Base-by-base conservation (phyloP, 2,113 vertebrate species). In the Origma solitaria region DNA sequence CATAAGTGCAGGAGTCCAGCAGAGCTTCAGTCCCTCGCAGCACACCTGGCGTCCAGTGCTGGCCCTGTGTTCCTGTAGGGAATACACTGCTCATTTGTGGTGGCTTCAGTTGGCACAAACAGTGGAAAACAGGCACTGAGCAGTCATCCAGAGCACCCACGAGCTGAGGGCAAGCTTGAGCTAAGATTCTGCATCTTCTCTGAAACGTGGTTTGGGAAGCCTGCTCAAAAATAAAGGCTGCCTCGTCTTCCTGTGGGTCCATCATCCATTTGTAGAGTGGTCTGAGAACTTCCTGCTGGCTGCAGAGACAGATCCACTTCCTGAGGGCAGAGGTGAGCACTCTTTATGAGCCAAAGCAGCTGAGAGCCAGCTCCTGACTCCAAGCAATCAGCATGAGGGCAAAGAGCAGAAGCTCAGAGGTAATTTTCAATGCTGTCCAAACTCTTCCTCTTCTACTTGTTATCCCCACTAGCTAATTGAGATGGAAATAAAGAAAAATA, bases 271-370 rank as follows among this genome's bases (percentile, higher is more conserved):
- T 78, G 38, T 7, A 58, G 81, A 49, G 24, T 15, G 42, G 4
- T 23, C 76, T 64, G 35, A 70, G 33, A 86, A 50, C 10, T 75
- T 80, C 53, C 3, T 5, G 56, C 50, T 70, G 87, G 33, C 69
- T 50, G 45, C 49, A 30, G 49, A 38, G 56, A 31, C 2, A 2
- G 8, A 19, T 45, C 44, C 45, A 3, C 8, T 58, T 71, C 42
- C 25, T 0, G 0, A 1, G 3, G 11, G 7, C 42, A 45, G 24
- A 85, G n/a, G 50, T 22, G 24, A 79, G 56, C 6, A 0, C 54
- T 38, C 18, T 50, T 35, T 11, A 5, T 64, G 60, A 84, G 10
- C 7, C 0, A 0, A 40, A 7, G 12, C 33, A 78, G 40, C 33
- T 23, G 44, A 79, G 10, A 71, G 13, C 15, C 44, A 45, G 31